A percentile compares a stretch with the other conserved stretches of the same genome.
These are phyloP conservation scores for Drosophila kepulauana DNA, from an alignment of 1,140 invertebrate species.

Conservation along the genomic window DNA sequence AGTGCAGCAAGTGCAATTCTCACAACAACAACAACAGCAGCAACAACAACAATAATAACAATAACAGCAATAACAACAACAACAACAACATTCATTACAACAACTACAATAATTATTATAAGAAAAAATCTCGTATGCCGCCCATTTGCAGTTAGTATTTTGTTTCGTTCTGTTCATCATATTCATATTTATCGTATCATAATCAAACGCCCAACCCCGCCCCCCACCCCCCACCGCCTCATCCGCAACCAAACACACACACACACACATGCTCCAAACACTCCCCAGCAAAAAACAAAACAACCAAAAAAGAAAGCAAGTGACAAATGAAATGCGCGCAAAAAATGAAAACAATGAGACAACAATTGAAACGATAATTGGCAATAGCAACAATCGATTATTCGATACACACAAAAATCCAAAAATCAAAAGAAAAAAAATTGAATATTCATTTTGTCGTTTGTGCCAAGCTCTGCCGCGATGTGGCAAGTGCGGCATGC, in stretches of 20 bases:
- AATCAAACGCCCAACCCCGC: constrained; percentile 5
- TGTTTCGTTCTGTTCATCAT: constrained; percentile 52
- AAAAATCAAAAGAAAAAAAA: not conserved
- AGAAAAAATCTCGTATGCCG: constrained; percentile 84
- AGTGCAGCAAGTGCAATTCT: constrained; percentile 81
- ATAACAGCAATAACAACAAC: constrained; percentile 59
- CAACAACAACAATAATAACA: constrained; percentile 58
- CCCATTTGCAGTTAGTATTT: constrained; percentile 85
- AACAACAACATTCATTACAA: constrained; percentile 82
- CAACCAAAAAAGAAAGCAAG: constrained; percentile 21
- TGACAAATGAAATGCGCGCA: constrained; percentile 32
- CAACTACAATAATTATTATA: constrained; percentile 84
- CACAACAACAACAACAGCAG: constrained; percentile 57
- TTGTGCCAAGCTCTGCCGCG: constrained; percentile 30
- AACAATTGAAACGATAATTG: constrained; percentile 5
- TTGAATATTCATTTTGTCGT: constrained; percentile 9
- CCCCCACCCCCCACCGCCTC: not conserved
- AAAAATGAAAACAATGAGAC: constrained; percentile 19
- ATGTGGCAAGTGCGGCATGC: constrained; percentile 45
- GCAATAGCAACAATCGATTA: not conserved
- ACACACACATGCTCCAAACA: constrained; percentile 13
- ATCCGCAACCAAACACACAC: constrained; percentile 11
- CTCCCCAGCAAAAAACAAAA: constrained; percentile 5
- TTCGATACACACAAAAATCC: not conserved
- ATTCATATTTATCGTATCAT: constrained; percentile 27